Base-by-base conservation (phyloP, 2,113 vertebrate genomes). In the Rhinogobius similis region DNA sequence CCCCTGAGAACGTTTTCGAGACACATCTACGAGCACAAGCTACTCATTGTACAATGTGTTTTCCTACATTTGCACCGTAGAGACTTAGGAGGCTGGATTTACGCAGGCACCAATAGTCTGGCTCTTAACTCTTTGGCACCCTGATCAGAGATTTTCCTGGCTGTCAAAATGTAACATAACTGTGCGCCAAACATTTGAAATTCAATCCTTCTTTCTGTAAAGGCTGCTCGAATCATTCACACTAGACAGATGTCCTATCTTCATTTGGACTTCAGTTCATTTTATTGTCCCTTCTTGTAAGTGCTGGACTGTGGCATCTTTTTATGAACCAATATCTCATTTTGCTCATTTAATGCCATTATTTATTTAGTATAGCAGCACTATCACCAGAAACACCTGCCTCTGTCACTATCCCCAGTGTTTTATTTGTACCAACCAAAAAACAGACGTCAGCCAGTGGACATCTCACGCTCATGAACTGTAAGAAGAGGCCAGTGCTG, bases 1-100 rank as follows among this genome's bases (percentile, higher is more conserved):
- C 76, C 87, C 91, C 90, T 90, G 92, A 93, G 92, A 90, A 88
- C 62, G 68, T 80, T 74, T 67, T 72, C 79, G 75, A 86, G 72
- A 77, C 70, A 73, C 36, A 62, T 84, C 81, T 63, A 72, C 61
- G 23, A 70, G 61, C 32, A 62, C 18, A 73, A 75, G 64, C 79
- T 84, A 72, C 50, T 73, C 69, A 68, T 43, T 70, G 66, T 48
- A 76, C 48, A 77, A 55, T 43, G 24, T 64, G 10, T 62, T 75
- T 0, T 29, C 20, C 66, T 77, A 85, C 68, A 65, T 81, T 77
- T 83, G 82, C 80, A 77, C 71, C 24, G 3, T 55, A 77, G 78
- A 76, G 76, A 82, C 63, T 76, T 43, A 65, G 39, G 67, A 88
- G 67, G 73, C 75, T 78, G 82, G 81, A 85, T 76, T 80, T 70